phyloP scores from a whole-genome alignment of 1,140 invertebrate species.

The Scaptomyza pallida region DNA sequence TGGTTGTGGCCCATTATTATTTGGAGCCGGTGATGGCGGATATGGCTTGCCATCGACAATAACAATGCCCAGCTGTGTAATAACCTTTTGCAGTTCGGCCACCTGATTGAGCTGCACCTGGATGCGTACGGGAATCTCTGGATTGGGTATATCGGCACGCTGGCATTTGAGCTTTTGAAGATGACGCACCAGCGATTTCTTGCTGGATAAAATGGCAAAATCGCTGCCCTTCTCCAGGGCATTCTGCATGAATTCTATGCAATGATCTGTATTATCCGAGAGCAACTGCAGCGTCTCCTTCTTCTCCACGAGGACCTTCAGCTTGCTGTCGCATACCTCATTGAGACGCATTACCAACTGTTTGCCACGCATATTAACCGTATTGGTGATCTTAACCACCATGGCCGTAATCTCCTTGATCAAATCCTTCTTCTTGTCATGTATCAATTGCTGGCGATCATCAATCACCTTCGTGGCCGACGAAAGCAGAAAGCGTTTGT shows the following conservation, averaged over 20 bases:
- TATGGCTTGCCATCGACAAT: slow-evolving; percentile 89
- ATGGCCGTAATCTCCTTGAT: slow-evolving; percentile 94
- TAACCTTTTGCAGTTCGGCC: slow-evolving; percentile 90
- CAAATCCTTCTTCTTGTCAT: slow-evolving; percentile 92
- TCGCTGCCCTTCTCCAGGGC: slow-evolving; percentile 92
- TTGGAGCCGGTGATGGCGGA: slow-evolving; percentile 74
- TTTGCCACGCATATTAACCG: slow-evolving; percentile 92
- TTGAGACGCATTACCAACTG: slow-evolving; percentile 91
- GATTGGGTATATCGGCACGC: slow-evolving; percentile 92
- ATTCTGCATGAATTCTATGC: slow-evolving; percentile 91
- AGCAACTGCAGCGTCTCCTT: slow-evolving; percentile 91
- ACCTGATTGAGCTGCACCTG: slow-evolving; percentile 91
- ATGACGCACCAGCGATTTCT: slow-evolving; percentile 90
- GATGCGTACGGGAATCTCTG: slow-evolving; percentile 92
- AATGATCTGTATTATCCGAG: slow-evolving; percentile 93
- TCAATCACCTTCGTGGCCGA: slow-evolving; percentile 94
- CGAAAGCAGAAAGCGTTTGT: slow-evolving; percentile 91
- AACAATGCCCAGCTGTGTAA: slow-evolving; percentile 89
- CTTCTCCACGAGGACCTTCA: slow-evolving; percentile 92
- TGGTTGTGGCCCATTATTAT: slow-evolving; percentile 63
- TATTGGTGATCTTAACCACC: slow-evolving; percentile 93
- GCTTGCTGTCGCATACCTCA: slow-evolving; percentile 92
- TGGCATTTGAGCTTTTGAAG: slow-evolving; percentile 91
- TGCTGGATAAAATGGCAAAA: slow-evolving; percentile 92
- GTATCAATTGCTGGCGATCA: slow-evolving; percentile 91